Evolutionary conservation across 2,888 invertebrate species (phyloP).

Genomic region (Bimastos eiseni): DNA sequence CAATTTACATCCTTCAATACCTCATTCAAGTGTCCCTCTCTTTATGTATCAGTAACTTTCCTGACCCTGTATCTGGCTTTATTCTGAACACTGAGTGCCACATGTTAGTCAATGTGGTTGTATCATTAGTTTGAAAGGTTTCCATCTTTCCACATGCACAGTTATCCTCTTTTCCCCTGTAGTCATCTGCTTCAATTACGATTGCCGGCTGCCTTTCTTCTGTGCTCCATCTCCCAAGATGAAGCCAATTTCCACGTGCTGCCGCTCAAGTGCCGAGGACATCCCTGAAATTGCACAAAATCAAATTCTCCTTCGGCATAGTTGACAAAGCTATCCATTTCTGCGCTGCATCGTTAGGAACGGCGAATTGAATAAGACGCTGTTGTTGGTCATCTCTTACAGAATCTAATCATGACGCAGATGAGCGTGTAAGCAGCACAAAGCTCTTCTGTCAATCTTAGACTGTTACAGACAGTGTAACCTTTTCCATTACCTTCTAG

Average conservation of each 20-base stretch:
- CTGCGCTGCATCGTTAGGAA: no score
- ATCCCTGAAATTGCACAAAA: slow-evolving; percentile 4
- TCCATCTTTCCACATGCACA: neutral
- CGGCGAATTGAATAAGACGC: neutral
- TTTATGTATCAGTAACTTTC: neutral
- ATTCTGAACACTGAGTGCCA: neutral
- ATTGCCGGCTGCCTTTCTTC: neutral
- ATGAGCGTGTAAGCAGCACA: neutral
- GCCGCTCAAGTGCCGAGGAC: neutral
- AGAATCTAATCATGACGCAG: neutral
- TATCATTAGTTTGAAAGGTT: neutral
- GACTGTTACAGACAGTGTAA: neutral
- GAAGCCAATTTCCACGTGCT: slow-evolving; percentile 13
- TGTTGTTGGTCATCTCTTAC: neutral
- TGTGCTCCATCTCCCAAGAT: neutral
- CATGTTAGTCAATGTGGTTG: neutral
- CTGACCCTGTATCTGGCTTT: neutral
- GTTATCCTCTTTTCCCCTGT: neutral
- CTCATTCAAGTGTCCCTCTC: no score
- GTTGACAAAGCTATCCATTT: neutral
- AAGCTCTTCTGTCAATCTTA: neutral
- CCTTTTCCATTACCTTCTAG: neutral
- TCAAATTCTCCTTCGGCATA: neutral
- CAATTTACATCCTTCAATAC: no score
- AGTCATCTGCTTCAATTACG: neutral